Conservation (phyloP, 2,113 vertebrate genomes). For the Ailurus styani region DNA sequence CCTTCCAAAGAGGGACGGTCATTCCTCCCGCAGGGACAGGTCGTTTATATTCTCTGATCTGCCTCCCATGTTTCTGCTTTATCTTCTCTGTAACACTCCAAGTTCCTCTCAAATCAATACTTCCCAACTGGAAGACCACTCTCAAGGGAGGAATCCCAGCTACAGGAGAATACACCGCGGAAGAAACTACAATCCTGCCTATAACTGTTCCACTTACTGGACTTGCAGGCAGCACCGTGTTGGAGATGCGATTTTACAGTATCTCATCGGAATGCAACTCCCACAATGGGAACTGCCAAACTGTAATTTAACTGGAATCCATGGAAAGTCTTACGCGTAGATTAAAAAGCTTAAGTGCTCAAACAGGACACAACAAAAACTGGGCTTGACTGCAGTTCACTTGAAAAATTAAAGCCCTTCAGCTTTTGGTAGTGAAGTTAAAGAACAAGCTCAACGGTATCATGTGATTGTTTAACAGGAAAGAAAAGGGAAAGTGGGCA, state of each 20-base stretch:
- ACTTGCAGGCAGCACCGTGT: neutral
- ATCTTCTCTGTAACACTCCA: neutral
- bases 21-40: too few relatives aligned
- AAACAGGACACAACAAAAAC: neutral
- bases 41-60: fast-evolving
- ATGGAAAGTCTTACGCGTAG: neutral
- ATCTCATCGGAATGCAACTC: neutral
- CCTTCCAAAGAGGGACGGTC: neutral
- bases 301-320: neutral
- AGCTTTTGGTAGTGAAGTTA: neutral
- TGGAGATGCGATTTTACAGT: neutral
- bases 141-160: neutral
- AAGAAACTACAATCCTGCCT: neutral
- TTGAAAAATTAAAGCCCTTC: neutral
- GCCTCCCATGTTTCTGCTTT: neutral
- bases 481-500: neutral
- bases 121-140: neutral
- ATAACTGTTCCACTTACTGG: neutral
- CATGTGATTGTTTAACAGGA: neutral
- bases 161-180: neutral
- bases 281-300: neutral
- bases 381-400: neutral
- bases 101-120: neutral
- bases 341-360: neutral
- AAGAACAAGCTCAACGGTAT: neutral